A percentile compares a stretch with the other conserved stretches of the same genome.
phyloP scores from a whole-genome alignment of 2,888 invertebrate species.

The Cyclophora punctaria region DNA sequence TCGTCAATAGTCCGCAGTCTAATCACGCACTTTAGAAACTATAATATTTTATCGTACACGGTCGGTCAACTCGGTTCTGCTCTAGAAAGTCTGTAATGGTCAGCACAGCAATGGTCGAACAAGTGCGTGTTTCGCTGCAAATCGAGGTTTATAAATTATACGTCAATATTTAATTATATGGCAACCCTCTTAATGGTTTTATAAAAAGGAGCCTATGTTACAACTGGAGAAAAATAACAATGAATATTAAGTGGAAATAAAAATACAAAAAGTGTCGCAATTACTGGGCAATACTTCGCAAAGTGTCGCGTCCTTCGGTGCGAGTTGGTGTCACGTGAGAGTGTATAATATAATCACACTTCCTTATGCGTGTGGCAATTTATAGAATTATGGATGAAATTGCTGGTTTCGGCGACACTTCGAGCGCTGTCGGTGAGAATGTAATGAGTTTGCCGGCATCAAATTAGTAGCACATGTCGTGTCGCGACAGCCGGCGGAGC shows the following conservation, averaged over 20 bases:
- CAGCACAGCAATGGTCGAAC: slow-evolving; percentile 13
- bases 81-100: slow-evolving; percentile 26
- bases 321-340: slow-evolving; percentile 30
- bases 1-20: slow-evolving; percentile 9
- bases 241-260: neutral
- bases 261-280: slow-evolving; percentile 6
- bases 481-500: slow-evolving; percentile 55
- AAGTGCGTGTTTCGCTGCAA: slow-evolving; percentile 26
- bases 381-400: slow-evolving; percentile 62
- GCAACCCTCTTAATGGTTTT: slow-evolving; percentile 20
- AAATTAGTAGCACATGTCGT: slow-evolving; percentile 72
- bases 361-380: slow-evolving; percentile 59
- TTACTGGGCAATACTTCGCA: neutral
- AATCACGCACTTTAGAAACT: slow-evolving; percentile 12
- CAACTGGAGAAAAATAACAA: slow-evolving; percentile 2
- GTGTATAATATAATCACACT: slow-evolving; percentile 21
- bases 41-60: slow-evolving; percentile 13
- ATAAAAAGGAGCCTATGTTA: neutral
- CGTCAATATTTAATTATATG: slow-evolving; percentile 42
- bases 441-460: slow-evolving; percentile 63
- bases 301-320: slow-evolving; percentile 26
- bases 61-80: slow-evolving; percentile 26
- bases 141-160: slow-evolving; percentile 41
- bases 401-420: slow-evolving; percentile 60
- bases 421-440: slow-evolving; percentile 51